A percentile compares a stretch with the other conserved stretches of the same genome.
Conservation (phyloP, 2,113 vertebrate genomes). For the Tonatia bakeri region DNA sequence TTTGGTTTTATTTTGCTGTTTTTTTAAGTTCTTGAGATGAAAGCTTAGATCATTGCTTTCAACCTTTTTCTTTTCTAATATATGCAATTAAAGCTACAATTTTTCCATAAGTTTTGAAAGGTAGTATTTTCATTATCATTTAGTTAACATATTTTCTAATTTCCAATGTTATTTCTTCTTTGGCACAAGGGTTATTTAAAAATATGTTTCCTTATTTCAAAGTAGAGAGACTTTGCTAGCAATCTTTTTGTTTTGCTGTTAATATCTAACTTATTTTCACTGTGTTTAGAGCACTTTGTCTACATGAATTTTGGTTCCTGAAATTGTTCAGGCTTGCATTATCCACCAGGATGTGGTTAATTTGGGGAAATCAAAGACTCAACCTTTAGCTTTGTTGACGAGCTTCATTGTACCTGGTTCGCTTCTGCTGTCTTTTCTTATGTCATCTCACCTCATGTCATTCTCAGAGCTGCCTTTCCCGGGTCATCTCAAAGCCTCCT, state of each 20-base stretch:
- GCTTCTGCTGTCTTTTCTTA: neutral
- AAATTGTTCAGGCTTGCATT: neutral
- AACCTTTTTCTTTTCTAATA: neutral
- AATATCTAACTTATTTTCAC: neutral
- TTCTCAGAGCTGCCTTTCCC: neutral
- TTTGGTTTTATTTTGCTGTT: neutral
- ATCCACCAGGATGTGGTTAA: neutral
- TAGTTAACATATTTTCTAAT: neutral
- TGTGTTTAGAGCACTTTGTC: neutral
- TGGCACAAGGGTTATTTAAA: neutral
- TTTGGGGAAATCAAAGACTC: neutral
- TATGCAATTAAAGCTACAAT: neutral
- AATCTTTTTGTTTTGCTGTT: neutral
- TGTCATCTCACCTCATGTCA: neutral
- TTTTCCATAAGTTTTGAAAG: neutral
- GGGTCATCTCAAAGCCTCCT: neutral
- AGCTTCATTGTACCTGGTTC: neutral
- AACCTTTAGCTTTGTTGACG: neutral
- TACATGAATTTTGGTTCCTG: neutral
- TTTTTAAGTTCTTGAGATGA: neutral
- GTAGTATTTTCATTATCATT: neutral
- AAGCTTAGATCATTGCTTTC: neutral
- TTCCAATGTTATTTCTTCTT: conserved; percentile 5
- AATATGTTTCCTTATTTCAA: neutral
- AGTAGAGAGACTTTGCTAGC: neutral